A percentile compares a stretch with the other conserved stretches of the same genome.
phyloP scores from a whole-genome alignment of 1,140 invertebrate genomes.

The Limonius californicus region DNA sequence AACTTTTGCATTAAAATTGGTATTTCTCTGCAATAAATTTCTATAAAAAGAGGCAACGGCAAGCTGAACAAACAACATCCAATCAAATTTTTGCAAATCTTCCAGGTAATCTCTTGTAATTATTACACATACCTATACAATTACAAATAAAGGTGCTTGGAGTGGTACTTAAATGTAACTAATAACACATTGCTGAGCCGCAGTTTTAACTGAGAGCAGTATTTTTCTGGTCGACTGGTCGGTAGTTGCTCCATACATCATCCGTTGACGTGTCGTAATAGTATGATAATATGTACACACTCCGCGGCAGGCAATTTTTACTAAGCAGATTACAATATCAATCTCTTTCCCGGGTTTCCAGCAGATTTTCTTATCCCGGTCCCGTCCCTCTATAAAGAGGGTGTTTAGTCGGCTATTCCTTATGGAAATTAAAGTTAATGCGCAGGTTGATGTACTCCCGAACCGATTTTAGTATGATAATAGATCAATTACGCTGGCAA shows the following conservation, averaged over 20 bases:
- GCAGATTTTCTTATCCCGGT: constrained; percentile 32
- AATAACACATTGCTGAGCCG: too few relatives aligned
- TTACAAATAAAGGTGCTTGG: too few relatives aligned
- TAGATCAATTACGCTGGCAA: background rate
- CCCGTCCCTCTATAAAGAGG: constrained; percentile 14
- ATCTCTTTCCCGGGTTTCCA: constrained; percentile 39
- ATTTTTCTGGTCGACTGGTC: constrained; percentile 41
- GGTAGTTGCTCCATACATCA: constrained; percentile 43
- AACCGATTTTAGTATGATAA: background rate
- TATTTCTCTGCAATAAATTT: too few relatives aligned
- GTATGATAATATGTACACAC: constrained; percentile 48
- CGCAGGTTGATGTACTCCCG: constrained; percentile 12
- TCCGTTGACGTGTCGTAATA: constrained; percentile 46
- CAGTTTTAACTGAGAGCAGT: constrained; percentile 14
- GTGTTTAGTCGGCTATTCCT: constrained; percentile 34
- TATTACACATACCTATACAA: too few relatives aligned
- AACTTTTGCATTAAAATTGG: too few relatives aligned
- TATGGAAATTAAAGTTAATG: constrained; percentile 37
- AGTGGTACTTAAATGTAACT: too few relatives aligned
- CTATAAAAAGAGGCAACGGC: too few relatives aligned
- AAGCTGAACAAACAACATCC: too few relatives aligned
- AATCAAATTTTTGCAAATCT: too few relatives aligned
- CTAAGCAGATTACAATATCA: constrained; percentile 47
- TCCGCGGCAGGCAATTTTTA: constrained; percentile 44
- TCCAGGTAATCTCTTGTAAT: too few relatives aligned